Evolutionary conservation across 2,797 vertebrate genomes (phyloP).

Genomic region (Mionectes olivaceus): DNA sequence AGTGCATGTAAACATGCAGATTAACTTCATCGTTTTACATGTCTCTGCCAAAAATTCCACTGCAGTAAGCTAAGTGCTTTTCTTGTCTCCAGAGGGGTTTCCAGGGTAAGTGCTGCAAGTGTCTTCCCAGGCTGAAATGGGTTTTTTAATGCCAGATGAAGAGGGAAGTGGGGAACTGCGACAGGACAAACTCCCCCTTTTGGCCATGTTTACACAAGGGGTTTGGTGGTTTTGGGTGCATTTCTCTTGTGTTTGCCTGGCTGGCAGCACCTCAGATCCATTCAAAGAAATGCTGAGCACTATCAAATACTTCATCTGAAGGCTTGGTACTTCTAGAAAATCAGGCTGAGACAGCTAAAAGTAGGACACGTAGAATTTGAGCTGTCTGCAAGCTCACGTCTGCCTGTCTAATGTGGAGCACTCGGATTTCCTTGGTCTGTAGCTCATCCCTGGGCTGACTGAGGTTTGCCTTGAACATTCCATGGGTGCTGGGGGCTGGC

Average conservation of each 20-base stretch:
- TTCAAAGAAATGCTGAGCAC: constrained; percentile 22
- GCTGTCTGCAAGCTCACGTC: not conserved
- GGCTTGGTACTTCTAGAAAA: constrained; percentile 44
- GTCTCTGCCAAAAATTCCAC: not conserved
- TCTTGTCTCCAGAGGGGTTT: constrained; percentile 13
- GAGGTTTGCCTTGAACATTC: not conserved
- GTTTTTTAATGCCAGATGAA: not conserved
- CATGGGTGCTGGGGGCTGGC: not conserved
- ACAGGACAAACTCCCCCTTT: not conserved
- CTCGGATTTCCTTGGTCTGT: not conserved
- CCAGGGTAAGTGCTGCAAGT: not conserved
- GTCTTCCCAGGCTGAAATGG: not conserved
- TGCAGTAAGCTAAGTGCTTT: constrained; percentile 22
- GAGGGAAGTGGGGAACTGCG: not conserved
- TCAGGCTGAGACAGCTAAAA: constrained; percentile 55
- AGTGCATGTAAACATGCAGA: not conserved
- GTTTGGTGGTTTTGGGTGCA: not conserved
- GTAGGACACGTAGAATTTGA: constrained; percentile 38
- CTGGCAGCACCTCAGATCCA: not conserved
- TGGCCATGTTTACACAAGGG: not conserved
- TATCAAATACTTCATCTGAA: constrained; percentile 24
- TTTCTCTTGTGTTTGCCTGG: not conserved
- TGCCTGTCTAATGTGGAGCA: not conserved
- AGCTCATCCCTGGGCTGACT: not conserved
- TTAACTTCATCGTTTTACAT: not conserved